Evolutionary conservation across 2,113 vertebrate species (phyloP), one percentile per base, ranked within the genome.

Genomic region (Salvator merianae): DNA sequence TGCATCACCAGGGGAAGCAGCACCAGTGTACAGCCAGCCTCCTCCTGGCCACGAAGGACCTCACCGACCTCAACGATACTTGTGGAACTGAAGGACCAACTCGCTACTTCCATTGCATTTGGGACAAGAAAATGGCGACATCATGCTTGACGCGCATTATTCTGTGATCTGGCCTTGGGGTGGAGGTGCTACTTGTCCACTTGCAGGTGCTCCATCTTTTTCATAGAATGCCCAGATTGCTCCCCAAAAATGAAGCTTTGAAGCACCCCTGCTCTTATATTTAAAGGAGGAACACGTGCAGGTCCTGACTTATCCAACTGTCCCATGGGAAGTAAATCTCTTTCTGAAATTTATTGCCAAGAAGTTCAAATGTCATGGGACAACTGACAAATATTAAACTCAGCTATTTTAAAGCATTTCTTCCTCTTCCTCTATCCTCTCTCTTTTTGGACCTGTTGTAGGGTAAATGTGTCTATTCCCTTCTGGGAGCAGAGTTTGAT

Each of bases 21-120:
- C 86, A 89, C 38, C 93, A 91, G 55, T 87, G 81, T 8, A 76
- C 72, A 26, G 83, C 93, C 75, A 83, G 79, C 40, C 78, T 85
- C 6, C 85, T 94, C 14, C 90, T 95, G 32, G 75, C 85, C 30
- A 40, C 55, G 18, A 91, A 85, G 22, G 85, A 65, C 59, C n/a
- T 36, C 1, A 20, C 55, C 18, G 69, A 85, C 9, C 38, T 85
- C 30, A 73, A 40, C 16, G 77, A 85, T 20, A 26, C 53, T n/a
- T 65, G 63, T 50, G 82, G 70, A n/a, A 63, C 22, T 18, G 77
- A 86, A 20, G 81, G 81, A 30, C 86, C 91, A 9, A 50, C 26
- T 5, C 84, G 84, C 38, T 92, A 86, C 77, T 71, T 90, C 70
- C 84, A 86, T 34, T 32, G 34, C 40, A 12, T 53, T 7, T 71